Percentiles rank a stretch among this genome's conserved stretches.
Conservation (phyloP, 2,797 vertebrate genomes). For the Hapalemur alaotrensis region DNA sequence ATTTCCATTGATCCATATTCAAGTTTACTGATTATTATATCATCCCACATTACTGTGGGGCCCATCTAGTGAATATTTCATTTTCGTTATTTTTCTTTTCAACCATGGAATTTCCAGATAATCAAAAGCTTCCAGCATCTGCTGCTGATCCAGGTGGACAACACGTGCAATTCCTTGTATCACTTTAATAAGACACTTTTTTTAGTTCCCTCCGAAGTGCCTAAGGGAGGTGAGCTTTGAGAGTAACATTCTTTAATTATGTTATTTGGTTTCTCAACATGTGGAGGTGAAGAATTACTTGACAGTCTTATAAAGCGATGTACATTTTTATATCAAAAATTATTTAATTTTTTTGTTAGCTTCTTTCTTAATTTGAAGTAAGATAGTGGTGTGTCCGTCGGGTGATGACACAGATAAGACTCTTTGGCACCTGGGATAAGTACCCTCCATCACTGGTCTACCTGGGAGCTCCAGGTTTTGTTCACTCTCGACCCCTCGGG, state of each 20-base stretch:
- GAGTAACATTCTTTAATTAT: not conserved
- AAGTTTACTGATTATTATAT: too few species aligned
- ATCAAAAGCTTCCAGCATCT: not conserved
- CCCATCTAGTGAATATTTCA: too few species aligned
- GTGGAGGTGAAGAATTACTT: not conserved
- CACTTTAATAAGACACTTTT: too few species aligned
- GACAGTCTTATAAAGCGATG: not conserved
- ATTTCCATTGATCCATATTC: too few species aligned
- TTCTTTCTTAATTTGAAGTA: not conserved
- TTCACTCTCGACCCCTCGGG: fast-evolving
- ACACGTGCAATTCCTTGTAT: not conserved
- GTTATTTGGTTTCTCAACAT: not conserved
- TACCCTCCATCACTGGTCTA: not conserved
- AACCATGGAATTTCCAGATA: not conserved
- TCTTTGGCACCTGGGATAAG: not conserved
- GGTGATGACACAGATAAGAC: not conserved
- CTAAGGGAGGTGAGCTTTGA: not conserved
- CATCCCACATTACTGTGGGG: too few species aligned
- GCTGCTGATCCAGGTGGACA: not conserved
- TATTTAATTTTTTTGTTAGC: not conserved
- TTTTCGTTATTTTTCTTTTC: too few species aligned
- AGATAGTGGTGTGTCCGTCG: not conserved
- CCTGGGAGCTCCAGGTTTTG: not conserved
- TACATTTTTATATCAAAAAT: not conserved
- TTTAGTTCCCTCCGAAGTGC: not conserved